Base-by-base conservation (phyloP, 1,140 invertebrate genomes). In the Drosophila sechellia region DNA sequence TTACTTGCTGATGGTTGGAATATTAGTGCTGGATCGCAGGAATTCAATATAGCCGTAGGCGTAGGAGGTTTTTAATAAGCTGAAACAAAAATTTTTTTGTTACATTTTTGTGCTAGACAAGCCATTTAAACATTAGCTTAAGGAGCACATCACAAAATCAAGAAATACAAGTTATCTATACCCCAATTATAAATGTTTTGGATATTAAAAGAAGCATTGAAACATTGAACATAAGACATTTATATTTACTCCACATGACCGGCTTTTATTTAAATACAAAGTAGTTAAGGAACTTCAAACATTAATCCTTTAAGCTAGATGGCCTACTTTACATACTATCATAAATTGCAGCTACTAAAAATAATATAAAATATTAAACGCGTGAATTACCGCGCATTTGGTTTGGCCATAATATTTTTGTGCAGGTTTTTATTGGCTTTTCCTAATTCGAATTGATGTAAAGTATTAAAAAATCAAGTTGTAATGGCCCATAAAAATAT, bases 401-500 rank as follows among this genome's bases (percentile, higher is more conserved):
- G 3, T 5, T 37, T 37, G n/a, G 27, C 46, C 20, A 70, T 39
- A 42, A 50, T 58, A 58, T 70, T 69, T 69, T 17, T 49, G n/a
- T 31, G 5, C 37, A 27, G 17, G 6, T 5, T 27, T 72, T 72
- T 72, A 72, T 53, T 39, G 35, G 31, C 34, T 52, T 72, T 37
- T 15, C 34, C 55, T 58, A 45, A 60, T 72, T 60, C 17, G 13
- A 17, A 46, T 72, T 60, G 46, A 71, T 31, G 66, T 52, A 50
- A 49, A 59, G 40, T 34, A 71, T 72, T 72, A 72, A 72, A 72
- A 70, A 72, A 60, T 60, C 25, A 60, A 72, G 46, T 72, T 34
- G 11, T 22, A 31, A 71, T 71, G 31, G 46, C 1, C 69, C 34
- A 71, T 72, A 72, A 72, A 72, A 72, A 15, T 61, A 40, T 61